Conservation (phyloP, 1,140 invertebrate species). For the Nephotettix cincticeps region DNA sequence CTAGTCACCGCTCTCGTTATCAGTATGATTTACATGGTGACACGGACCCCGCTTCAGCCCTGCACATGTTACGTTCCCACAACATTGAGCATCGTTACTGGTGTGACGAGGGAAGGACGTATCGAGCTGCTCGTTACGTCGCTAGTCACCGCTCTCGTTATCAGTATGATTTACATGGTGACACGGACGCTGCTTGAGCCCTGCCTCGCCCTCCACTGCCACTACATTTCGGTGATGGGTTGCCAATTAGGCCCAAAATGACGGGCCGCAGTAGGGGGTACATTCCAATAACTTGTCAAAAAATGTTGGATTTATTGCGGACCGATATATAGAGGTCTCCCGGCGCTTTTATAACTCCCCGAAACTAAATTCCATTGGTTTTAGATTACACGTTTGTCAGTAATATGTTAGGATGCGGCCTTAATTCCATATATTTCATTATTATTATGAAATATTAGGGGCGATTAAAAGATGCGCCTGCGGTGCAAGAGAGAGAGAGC, state of each 20-base stretch:
- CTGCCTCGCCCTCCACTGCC: neutral
- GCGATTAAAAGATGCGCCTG: slow-evolving; percentile 14
- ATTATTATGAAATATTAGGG: slow-evolving; percentile 25
- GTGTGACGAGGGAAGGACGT: no score
- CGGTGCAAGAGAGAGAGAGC: neutral
- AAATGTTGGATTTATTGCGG: slow-evolving; percentile 22
- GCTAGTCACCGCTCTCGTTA: neutral
- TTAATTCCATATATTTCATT: slow-evolving; percentile 28
- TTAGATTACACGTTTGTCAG: slow-evolving; percentile 22
- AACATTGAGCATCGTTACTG: no score
- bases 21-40: no score
- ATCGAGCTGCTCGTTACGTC: no score
- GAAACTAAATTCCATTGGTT: slow-evolving; percentile 25
- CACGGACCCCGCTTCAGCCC: no score
- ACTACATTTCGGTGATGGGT: neutral
- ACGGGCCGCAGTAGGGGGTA: slow-evolving; percentile 18
- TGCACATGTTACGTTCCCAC: no score
- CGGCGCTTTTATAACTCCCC: slow-evolving; percentile 9
- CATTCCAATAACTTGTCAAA: slow-evolving; percentile 22
- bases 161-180: slow-evolving; percentile 6
- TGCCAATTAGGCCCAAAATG: slow-evolving; percentile 23
- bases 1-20: no score
- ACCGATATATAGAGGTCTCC: slow-evolving; percentile 2
- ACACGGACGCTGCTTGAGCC: neutral
- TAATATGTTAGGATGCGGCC: slow-evolving; percentile 14